Base-by-base conservation (phyloP, 1,140 invertebrate species). In the Lordiphosa clarofinis region DNA sequence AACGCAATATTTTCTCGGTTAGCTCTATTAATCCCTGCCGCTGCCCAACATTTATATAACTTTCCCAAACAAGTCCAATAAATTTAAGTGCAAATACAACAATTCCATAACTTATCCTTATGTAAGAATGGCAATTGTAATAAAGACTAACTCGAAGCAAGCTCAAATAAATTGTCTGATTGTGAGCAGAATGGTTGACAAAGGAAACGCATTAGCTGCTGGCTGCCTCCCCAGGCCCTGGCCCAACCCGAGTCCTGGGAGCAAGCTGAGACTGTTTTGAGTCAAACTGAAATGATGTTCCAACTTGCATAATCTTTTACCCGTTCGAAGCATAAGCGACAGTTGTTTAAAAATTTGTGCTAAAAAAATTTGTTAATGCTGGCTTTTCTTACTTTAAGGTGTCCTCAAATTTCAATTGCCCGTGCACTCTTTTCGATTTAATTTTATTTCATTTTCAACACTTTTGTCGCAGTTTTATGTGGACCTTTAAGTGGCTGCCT, bases 121-220 rank as follows among this genome's bases (percentile, higher is more conserved):
- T 40, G 59, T 63, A 66, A 67, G 75, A 79, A 60, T 67, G 71
- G 71, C 67, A 68, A 76, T 82, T 64, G 76, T 64, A 75, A 82
- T 76, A 76, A 71, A 64, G 76, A 49, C 71, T 68, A 75, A 72
- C 54, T 66, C 55, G 65, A 55, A 54, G 38, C 57, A 47, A 59
- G 76, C 76, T 68, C 56, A 72, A 72, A 84, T 81, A 84, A 82
- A 81, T 84, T 69, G 48, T 58, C 42, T 55, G 69, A 60, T 52
- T 62, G 48, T 52, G 54, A 53, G 15, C 15, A 15, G 57, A 50
- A 38, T 72, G 55, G 50, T 68, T 61, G 75, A 81, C 75, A 81
- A 74, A 72, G 73, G 76, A 81, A 82, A 82, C 62, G 72, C 75
- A 81, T 81, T 81, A 71, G 66, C 47, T 35, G 46, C 35, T 24